Base-by-base conservation (phyloP, 1,140 invertebrate genomes). In the Sarcophaga peregrina region DNA sequence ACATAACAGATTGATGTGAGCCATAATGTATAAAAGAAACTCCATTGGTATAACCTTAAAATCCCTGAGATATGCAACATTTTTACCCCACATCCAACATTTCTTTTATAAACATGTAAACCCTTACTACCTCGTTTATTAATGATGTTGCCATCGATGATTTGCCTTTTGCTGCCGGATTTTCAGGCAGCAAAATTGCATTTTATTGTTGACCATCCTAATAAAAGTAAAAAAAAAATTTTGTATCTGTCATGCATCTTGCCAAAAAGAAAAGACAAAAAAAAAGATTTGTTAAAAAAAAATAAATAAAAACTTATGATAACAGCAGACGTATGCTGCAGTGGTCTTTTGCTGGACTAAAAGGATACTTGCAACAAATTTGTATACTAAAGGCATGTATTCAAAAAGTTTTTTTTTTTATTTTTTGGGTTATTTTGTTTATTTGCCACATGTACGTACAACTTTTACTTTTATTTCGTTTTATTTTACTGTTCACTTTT, bases 131-230 rank as follows among this genome's bases (percentile, higher is more conserved):
- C 9, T 68, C 62, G 20, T n/a, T 25, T 68, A 78, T 78, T 50
- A 78, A 78, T 78, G 75, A 78, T 78, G 75, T 78, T 50, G 17
- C 48, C 50, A 46, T 78, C 75, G 50, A 78, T 78, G 75, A 50
- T 25, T 78, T 52, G 75, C 17, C 25, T 78, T 78, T 50, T 78
- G n/a, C 20, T 76, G 25, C 47, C 48, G n/a, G 15, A 48, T 76
- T 76, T 50, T 76, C 25, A 37, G 1, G 15, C 5, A 5, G 15
- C 7, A 50, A 78, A 78, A 45, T 20, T 48, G 74, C 45, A 47
- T 76, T 48, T 76, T 48, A 8, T 47, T 52, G 47, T 8, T 25
- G 62, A 52, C 8, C 15, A 9, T 78, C 75, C 17, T 17, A 17
- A 62, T 25, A 6, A 37, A 37, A 37, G 4, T 37, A 37, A 37